Base-by-base conservation (phyloP, 92 coral and sea anemone species). In the Paragorgia papillata region DNA sequence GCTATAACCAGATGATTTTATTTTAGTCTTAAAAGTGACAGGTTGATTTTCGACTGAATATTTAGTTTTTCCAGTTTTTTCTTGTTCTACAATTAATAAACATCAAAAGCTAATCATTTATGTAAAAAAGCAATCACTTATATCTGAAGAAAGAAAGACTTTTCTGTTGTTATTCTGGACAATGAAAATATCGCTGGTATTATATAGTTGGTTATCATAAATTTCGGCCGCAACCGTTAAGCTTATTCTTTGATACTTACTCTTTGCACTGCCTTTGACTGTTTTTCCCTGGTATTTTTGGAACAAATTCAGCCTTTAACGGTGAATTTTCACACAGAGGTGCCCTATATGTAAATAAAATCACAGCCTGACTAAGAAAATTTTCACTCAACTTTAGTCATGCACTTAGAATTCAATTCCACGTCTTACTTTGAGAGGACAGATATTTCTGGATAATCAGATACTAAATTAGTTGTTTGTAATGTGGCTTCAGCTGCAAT, bases 301-400 rank as follows among this genome's bases (percentile, higher is more conserved):
- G 98, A 7, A 87, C 76, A 9, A 94, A 86, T 53, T 91, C 98
- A 1, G 97, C 89, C 48, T 86, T 94, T n/a, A 94, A 68, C 22
- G 98, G 98, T 3, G 98, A 94, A 74, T 94, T 91, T 54, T 83
- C 86, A 61, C 84, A 79, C 31, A 94, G 79, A 3, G 98, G 98
- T 31, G 86, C 80, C 77, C 96, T 94, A 68, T 7, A 46, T 9
- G n/a, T 76, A 82, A 41, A 20, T 13, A 29, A 34, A 39, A 20
- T 22, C 56, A 20, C 6, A 44, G 29, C 29, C 43, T 37, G 6
- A 12, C 5, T 37, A 4, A 12, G 5, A 37, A 37, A 37, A 37
- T 37, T 4, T 37, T 12, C 43, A 37, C 12, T 55, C 29, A 55
- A 2, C 19, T n/a, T n/a, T n/a, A n/a, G n/a, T n/a, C n/a, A n/a